Evolutionary conservation across 1,140 invertebrate species (phyloP).

Genomic region (Tetragonula clypearis): DNA sequence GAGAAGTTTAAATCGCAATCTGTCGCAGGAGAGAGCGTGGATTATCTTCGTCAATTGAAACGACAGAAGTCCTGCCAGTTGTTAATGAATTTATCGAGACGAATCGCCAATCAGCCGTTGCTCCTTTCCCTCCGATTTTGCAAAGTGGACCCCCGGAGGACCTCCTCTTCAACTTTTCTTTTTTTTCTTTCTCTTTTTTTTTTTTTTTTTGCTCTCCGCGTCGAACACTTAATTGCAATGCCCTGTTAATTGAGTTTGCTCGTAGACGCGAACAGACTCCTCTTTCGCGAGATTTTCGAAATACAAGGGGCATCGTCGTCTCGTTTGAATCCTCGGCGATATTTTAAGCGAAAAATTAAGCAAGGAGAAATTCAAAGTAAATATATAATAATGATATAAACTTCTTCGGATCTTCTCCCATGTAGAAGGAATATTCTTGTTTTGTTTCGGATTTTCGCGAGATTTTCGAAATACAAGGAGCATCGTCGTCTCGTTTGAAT

Average conservation of each 20-base stretch:
- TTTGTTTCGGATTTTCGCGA: background rate
- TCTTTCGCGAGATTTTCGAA: background rate
- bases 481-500: background rate
- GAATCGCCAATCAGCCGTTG: conserved; percentile 51
- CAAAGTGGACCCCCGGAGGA: conserved; percentile 1
- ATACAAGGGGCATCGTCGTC: background rate
- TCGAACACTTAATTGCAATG: conserved; percentile 43
- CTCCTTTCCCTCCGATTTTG: conserved; percentile 24
- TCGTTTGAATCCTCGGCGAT: background rate
- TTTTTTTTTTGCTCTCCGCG: background rate
- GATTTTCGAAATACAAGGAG: background rate
- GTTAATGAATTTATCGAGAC: conserved; percentile 51
- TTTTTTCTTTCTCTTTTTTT: no score
- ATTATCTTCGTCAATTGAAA: conserved; percentile 1
- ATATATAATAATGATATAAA: background rate
- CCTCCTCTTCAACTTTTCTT: conserved; percentile 5
- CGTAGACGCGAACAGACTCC: background rate
- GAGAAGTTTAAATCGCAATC: conserved; percentile 3
- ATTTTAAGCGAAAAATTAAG: background rate
- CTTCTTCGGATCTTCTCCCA: no score
- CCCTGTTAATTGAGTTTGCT: conserved; percentile 4
- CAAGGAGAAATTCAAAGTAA: background rate
- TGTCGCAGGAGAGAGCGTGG: background rate
- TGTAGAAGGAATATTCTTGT: no score
- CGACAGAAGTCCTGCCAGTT: background rate